Base-by-base conservation (phyloP, 1,140 invertebrate genomes). In the Drosophila punjabiensis region DNA sequence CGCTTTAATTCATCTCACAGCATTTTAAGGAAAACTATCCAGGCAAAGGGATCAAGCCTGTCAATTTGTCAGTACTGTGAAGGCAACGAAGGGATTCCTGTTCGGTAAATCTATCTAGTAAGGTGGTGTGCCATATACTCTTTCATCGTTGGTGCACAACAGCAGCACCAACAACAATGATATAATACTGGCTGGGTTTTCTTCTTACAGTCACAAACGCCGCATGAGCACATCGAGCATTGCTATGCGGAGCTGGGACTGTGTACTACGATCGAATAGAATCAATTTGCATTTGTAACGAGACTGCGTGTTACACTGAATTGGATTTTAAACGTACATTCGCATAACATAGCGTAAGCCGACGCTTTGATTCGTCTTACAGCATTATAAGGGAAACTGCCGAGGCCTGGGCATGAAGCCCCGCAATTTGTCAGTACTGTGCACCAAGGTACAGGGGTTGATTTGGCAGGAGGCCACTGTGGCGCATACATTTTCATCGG, bases 1-100 rank as follows among this genome's bases (percentile, higher is more conserved):
- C 83, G 85, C 80, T 82, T 63, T 50, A 0, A 86, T 81, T 87
- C 0, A 35, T 88, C 74, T 88, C 98, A 79, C 98, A 94, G 84
- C 97, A 85, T 73, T 39, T 47, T 43, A 70, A 61, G 28, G 16
- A 65, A 78, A 68, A 66, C 52, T 41, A 50, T 50, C 10, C 63
- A 66, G 68, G 67, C 47, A 10, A 24, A n/a, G 5, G 13, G 24
- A 30, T 53, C 30, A 52, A 65, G n/a, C 76, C 66, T 73, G 71
- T 58, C 70, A 74, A 66, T 69, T 82, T 79, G 79, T 85, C 73
- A 86, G 76, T 62, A 74, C 83, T 88, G 82, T 88, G 60, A 58
- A 10, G 24, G 20, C 4, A 24, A 7, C 0, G 13, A 28, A n/a
- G 6, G 16, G 8, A 0, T 10, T 39, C 11, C 14, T 10, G 6